phyloP scores from a whole-genome alignment of 1,140 invertebrate genomes.

The Drosophila rhopaloa region DNA sequence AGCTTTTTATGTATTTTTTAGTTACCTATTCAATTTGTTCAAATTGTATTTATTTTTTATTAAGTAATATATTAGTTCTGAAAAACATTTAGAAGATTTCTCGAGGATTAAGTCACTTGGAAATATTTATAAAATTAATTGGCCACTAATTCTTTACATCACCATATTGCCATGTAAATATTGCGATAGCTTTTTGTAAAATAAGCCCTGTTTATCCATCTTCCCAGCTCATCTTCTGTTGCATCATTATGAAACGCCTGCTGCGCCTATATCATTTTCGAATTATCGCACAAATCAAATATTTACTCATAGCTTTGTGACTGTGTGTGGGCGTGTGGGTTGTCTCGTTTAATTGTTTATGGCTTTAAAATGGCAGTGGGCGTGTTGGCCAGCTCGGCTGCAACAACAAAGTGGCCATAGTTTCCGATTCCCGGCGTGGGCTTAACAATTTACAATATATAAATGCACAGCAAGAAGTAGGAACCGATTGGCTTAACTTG shows the following conservation, averaged over 20 bases:
- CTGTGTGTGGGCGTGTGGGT: conserved; percentile 40
- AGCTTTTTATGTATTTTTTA: too few species aligned
- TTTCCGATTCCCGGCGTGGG: conserved; percentile 28
- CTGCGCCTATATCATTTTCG: conserved; percentile 63
- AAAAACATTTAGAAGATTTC: too few species aligned
- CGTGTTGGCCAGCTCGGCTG: conserved; percentile 39
- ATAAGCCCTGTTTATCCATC: conserved; percentile 2
- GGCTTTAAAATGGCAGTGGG: conserved; percentile 48
- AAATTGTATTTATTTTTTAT: too few species aligned
- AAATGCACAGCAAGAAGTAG: conserved; percentile 26
- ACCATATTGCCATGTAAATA: too few species aligned
- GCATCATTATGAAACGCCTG: conserved; percentile 21
- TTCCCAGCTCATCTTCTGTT: conserved; percentile 26
- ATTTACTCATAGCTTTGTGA: conserved; percentile 37
- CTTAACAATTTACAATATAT: conserved; percentile 17
- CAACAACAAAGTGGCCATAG: conserved; percentile 26
- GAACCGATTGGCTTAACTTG: conserved; percentile 15
- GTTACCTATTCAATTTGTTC: too few species aligned
- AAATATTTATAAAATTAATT: too few species aligned
- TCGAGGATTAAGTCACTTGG: too few species aligned
- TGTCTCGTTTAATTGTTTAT: conserved; percentile 69
- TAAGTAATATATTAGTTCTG: too few species aligned
- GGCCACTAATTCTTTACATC: too few species aligned
- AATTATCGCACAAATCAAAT: conserved; percentile 66
- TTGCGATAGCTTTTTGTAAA: too few species aligned